Evolutionary conservation across 1,140 invertebrate genomes (phyloP), one percentile per base, ranked within the genome.

Genomic region (Aplysia californica): DNA sequence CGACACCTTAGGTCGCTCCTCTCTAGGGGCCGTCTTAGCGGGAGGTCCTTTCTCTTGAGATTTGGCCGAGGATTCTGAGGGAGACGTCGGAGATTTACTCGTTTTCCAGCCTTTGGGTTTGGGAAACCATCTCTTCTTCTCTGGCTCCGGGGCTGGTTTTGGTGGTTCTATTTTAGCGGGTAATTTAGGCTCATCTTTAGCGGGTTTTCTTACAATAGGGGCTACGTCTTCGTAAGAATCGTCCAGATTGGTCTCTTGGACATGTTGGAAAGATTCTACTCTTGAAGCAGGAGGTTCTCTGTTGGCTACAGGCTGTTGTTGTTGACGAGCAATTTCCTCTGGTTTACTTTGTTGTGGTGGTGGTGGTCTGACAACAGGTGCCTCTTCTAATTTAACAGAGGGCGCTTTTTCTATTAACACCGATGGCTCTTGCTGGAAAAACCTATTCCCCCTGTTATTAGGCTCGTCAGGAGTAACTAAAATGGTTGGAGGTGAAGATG

Each of bases 161-260:
- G n/a, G n/a, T 61, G 58, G 58, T 61, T 10, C 26, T 10, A 31
- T 26, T 10, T 61, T 10, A 23, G 18, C 58, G 58, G 58, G 58
- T 18, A 26, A 31, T 61, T 10, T 50, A n/a, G n/a, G n/a, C n/a
- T n/a, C n/a, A n/a, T n/a, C n/a, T n/a, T n/a, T n/a, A n/a, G n/a
- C n/a, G n/a, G n/a, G n/a, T n/a, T n/a, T n/a, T n/a, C n/a, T n/a
- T n/a, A n/a, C n/a, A n/a, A n/a, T n/a, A 10, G 44, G 58, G 58
- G 31, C 5, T 21, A 33, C 20, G 6, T 35, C 29, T 65, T 75
- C 72, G 26, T 35, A 44, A 3, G 61, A 75, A 44, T 75, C 61
- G 31, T 75, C 72, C n/a, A 75, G n/a, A 41, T 75, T 75, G 5
- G 72, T 75, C 29, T 75, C 72, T 38, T 72, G 70, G 56, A 72